A percentile compares a stretch with the other conserved stretches of the same genome.
Conservation (phyloP, 2,113 vertebrate genomes). For the Ceyx cyanopectus region DNA sequence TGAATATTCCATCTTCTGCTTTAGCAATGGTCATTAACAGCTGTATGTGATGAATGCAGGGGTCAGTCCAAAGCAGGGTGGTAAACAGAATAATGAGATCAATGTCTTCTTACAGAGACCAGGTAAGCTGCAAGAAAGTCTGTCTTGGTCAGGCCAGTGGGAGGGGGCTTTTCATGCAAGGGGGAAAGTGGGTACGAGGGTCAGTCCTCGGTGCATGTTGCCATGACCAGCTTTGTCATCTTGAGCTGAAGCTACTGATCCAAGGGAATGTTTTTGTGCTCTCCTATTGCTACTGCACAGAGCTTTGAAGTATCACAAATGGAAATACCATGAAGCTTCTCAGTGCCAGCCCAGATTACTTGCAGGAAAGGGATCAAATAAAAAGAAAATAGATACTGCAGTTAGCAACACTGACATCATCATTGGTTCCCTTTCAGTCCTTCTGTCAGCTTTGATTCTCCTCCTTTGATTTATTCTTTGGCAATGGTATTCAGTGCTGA, state of each 20-base stretch:
- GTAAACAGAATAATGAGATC: neutral
- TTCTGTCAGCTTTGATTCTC: neutral
- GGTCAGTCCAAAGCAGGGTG: neutral
- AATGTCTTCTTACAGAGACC: neutral
- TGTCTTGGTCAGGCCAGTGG: neutral
- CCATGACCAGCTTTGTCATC: neutral
- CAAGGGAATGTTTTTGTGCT: neutral
- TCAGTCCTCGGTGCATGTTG: accelerated
- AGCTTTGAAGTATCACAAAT: slow-evolving; percentile 30
- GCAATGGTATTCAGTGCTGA: neutral
- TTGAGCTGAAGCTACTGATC: neutral
- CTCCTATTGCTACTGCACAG: neutral
- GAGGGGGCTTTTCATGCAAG: neutral
- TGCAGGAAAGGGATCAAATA: slow-evolving; percentile 40
- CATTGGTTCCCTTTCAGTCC: neutral
- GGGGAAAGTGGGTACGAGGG: neutral
- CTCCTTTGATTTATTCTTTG: neutral
- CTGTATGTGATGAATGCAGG: neutral
- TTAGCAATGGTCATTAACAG: neutral
- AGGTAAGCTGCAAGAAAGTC: neutral
- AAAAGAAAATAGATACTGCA: neutral
- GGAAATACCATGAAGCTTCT: neutral
- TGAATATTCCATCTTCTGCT: neutral
- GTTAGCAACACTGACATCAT: slow-evolving; percentile 7
- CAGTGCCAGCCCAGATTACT: neutral